Evolutionary conservation across 2,797 vertebrate species (phyloP).

Genomic region (Peromyscus aztecus): DNA sequence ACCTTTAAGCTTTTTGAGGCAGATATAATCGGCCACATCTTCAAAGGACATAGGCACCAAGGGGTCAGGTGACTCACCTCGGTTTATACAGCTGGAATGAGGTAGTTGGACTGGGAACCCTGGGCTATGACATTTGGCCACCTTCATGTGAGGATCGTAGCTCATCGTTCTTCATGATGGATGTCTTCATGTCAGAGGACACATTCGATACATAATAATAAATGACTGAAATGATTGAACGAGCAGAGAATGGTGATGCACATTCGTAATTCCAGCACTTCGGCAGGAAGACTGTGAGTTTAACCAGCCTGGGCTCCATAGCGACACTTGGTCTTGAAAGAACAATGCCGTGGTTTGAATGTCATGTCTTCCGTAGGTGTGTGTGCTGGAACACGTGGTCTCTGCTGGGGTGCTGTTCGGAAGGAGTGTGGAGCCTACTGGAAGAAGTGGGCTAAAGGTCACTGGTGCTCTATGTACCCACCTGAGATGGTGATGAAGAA

Average conservation of each 20-base stretch:
- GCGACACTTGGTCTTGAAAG: not conserved
- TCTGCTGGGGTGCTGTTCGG: not conserved
- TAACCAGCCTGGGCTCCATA: not conserved
- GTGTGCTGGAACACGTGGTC: not conserved
- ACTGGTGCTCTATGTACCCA: not conserved
- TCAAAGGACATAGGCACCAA: not conserved
- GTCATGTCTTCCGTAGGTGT: not conserved
- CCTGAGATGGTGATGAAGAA: not conserved
- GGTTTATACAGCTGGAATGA: not conserved
- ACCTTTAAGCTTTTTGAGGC: not conserved
- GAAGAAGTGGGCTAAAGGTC: not conserved
- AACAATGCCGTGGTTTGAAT: too few species aligned
- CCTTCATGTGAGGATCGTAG: not conserved
- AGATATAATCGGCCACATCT: not conserved
- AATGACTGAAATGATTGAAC: not conserved
- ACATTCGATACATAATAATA: not conserved
- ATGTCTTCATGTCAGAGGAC: not conserved
- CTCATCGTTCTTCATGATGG: not conserved
- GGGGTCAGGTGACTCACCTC: not conserved
- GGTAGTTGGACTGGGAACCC: not conserved
- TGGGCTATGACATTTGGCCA: not conserved
- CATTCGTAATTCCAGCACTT: not conserved
- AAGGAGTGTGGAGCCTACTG: not conserved
- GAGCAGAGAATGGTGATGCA: not conserved
- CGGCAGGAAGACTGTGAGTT: not conserved